phyloP scores from a whole-genome alignment of 2,888 invertebrate species.

The Allolobophora icterica region DNA sequence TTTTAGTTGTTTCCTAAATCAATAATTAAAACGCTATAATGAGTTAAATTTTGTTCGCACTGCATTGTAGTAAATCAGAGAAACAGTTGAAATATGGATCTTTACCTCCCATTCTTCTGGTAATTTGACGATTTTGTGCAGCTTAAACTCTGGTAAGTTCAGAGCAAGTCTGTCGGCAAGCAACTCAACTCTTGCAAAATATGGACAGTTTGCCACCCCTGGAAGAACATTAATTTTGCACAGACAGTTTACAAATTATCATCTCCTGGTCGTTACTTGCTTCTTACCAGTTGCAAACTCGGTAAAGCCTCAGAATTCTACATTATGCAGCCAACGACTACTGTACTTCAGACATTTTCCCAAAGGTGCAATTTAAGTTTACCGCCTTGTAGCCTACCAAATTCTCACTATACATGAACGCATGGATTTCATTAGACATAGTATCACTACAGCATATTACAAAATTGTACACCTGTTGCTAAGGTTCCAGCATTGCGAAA shows the following conservation, averaged over 20 bases:
- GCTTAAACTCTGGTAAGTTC: constrained; percentile 60
- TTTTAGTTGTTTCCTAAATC: background rate
- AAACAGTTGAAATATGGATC: background rate
- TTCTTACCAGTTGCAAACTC: background rate
- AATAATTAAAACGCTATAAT: background rate
- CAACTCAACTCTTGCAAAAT: constrained; percentile 62
- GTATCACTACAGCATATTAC: background rate
- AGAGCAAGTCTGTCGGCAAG: constrained; percentile 61
- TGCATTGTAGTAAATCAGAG: background rate
- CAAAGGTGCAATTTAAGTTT: background rate
- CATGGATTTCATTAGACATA: background rate
- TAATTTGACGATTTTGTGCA: constrained; percentile 63
- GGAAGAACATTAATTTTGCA: constrained; percentile 37
- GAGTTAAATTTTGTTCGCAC: background rate
- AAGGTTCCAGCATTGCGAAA: background rate
- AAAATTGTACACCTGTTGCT: background rate
- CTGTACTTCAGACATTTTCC: background rate
- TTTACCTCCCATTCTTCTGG: constrained; percentile 59
- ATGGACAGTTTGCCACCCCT: constrained; percentile 64
- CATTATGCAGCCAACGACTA: background rate
- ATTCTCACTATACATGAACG: background rate
- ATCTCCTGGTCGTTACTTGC: background rate
- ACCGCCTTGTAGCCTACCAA: background rate
- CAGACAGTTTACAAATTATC: background rate
- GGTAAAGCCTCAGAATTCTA: background rate